Evolutionary conservation across 2,797 vertebrate species (phyloP).

Genomic region (Neomorphus geoffroyi): DNA sequence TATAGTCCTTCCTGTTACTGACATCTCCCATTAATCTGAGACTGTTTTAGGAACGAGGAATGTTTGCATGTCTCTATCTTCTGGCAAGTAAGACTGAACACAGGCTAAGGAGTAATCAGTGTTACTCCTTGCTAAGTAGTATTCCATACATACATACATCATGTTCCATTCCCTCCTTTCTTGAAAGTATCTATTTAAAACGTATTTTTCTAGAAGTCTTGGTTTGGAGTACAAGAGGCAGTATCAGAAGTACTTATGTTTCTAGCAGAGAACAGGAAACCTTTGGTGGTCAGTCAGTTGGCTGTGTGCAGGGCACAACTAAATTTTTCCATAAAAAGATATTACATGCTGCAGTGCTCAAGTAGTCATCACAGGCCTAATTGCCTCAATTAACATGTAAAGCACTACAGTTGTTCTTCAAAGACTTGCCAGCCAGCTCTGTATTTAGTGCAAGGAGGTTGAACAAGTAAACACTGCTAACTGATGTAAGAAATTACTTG

Average conservation of each 20-base stretch:
- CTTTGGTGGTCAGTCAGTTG: not conserved
- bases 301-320: not conserved
- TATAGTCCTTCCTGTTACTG: not conserved
- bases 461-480: not conserved
- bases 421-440: not conserved
- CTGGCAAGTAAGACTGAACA: not conserved
- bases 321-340: not conserved
- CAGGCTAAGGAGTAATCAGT: not conserved
- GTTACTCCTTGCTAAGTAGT: not conserved
- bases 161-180: not conserved
- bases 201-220: not conserved
- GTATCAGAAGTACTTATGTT: not conserved
- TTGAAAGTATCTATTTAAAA: not conserved
- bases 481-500: not conserved
- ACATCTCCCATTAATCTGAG: not conserved
- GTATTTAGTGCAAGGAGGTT: not conserved
- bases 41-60: not conserved
- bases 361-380: not conserved
- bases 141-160: not conserved
- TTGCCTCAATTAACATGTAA: not conserved
- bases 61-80: not conserved
- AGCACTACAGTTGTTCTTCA: not conserved
- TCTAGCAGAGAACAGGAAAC: not conserved
- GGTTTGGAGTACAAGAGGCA: not conserved
- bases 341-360: not conserved